Evolutionary conservation across 2,888 invertebrate genomes (phyloP), one percentile per base, ranked within the genome.

Genomic region (Agriopis marginaria): DNA sequence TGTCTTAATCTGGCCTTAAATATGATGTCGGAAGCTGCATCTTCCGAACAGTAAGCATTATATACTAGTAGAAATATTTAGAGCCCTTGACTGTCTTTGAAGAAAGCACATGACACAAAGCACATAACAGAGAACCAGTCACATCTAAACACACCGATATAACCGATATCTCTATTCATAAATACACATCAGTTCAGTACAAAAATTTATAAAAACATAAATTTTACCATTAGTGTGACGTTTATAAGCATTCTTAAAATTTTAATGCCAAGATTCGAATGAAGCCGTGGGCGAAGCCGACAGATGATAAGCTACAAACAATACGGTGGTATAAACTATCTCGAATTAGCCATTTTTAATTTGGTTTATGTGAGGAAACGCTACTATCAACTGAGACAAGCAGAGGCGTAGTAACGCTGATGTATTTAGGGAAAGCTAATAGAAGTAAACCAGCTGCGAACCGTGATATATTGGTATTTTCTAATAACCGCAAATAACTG

Each of bases 381-480:
- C 10, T 32, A 47, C 47, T 49, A 60, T 49, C 39, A 10, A 49
- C 39, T 14, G 60, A 63, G 59, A 53, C 68, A 51, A 10, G 68
- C 58, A 67, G 70, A 66, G 55, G 60, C 70, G 63, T 66, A 44
- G 63, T 66, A 54, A 60, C 63, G 59, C 17, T 53, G 62, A 70
- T 63, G 54, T 66, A 66, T 70, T 70, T 70, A 70, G 51, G 63
- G 59, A 62, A 53, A 59, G 53, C 58, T 61, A 59, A 60, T 63
- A 62, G 58, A 58, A 61, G 63, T 70, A 63, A 70, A 70, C 62
- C 62, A 58, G 54, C 61, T 55, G 61, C 56, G 58, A 12, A 12
- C 45, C 49, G 64, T 69, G 65, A 69, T 65, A 69, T 50, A 62
- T 65, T 65, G 44, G 14, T 56, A 44, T 56, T 56, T 44, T 56